Base-by-base conservation (phyloP, 2,888 invertebrate species). In the Orthosia cruda region DNA sequence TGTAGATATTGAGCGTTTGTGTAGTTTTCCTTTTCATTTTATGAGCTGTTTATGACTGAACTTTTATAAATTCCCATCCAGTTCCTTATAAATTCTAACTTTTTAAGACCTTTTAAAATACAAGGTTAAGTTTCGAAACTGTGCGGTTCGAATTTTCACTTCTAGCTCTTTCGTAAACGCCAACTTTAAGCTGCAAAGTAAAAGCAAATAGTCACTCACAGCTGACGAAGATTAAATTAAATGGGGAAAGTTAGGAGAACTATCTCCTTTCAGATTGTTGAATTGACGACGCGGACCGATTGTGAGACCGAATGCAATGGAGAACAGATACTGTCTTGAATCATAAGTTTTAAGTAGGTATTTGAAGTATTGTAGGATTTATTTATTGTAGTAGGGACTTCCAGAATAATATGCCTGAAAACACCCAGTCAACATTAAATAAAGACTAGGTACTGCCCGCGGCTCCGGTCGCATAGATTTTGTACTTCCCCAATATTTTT, bases 171-270 rank as follows among this genome's bases (percentile, higher is more conserved):
- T 79, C 69, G 64, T 45, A 70, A 76, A 77, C 68, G 61, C 71
- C 50, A 82, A 77, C 65, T 81, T 78, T 61, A 76, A 84, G 63
- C 70, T 80, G 71, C 74, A 77, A 75, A 78, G 68, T 74, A 67
- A 87, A 71, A 71, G 75, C 75, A 77, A 87, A 77, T 83, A 81
- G 81, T 81, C 81, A 74, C 67, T 62, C 65, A 63, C 77, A 87
- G 87, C 87, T 81, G 81, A 81, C 71, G 76, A 81, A 80, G 78
- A 84, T 84, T 87, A 76, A 87, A 84, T 85, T 85, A 84, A 87
- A 85, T 74, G 74, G 71, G 45, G 65, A 71, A 84, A 87, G 76
- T 87, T 85, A 71, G 72, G 74, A 70, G 72, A 84, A 84, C 85
- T 78, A 87, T 81, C 77, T 78, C 50, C 59, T 65, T 70, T 71